Evolutionary conservation across 1,140 invertebrate species (phyloP).

Genomic region (Trachelipus rathkii): DNA sequence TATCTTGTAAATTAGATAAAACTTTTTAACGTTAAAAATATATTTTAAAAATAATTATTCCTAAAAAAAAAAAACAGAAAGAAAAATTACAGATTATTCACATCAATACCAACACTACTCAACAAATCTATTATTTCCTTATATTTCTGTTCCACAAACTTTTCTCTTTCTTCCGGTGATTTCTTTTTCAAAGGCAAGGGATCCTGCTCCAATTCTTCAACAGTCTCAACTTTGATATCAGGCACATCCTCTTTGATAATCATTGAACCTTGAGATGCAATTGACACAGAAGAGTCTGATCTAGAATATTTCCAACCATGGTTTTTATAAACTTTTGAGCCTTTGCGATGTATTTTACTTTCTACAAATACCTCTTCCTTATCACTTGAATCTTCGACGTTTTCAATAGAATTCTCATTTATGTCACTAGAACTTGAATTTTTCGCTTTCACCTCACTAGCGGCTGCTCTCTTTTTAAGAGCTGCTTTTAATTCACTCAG

Average conservation of each 20-base stretch:
- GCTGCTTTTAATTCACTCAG: too few relatives aligned
- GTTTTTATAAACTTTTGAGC: not conserved
- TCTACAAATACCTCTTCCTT: not conserved
- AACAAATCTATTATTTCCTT: not conserved
- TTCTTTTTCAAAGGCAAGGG: not conserved
- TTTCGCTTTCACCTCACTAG: not conserved
- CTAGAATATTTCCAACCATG: not conserved
- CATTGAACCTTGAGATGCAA: not conserved
- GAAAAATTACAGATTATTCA: not conserved
- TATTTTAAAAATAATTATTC: too few relatives aligned
- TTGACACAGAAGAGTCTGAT: not conserved
- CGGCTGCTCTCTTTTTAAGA: not conserved
- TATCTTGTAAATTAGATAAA: too few relatives aligned
- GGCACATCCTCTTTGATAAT: too few relatives aligned
- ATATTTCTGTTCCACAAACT: not conserved
- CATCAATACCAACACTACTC: not conserved
- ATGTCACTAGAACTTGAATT: not conserved
- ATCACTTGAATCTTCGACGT: not conserved
- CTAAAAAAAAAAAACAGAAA: too few relatives aligned
- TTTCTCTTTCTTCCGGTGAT: not conserved
- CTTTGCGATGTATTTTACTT: not conserved
- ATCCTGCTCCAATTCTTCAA: too few relatives aligned
- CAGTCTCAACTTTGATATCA: too few relatives aligned
- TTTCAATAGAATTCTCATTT: not conserved
- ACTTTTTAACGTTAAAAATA: too few relatives aligned